phyloP scores from a whole-genome alignment of 2,888 invertebrate genomes.

The Adelphocoris suturalis region DNA sequence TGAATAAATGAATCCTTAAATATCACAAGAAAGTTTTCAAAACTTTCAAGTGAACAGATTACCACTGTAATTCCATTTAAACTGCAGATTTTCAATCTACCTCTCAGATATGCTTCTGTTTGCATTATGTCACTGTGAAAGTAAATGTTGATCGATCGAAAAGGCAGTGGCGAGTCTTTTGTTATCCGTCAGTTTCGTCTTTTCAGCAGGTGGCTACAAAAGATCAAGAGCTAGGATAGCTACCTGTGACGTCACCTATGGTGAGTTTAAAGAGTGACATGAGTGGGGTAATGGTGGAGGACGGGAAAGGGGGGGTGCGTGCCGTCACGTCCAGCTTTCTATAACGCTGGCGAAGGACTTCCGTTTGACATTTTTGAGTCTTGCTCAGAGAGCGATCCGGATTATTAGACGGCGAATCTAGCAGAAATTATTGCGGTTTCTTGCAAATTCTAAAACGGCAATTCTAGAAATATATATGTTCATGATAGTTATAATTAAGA shows the following conservation, averaged over 20 bases:
- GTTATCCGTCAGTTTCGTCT: background rate
- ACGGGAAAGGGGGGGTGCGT: background rate
- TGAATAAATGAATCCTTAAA: too few relatives aligned
- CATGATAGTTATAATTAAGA: too few relatives aligned
- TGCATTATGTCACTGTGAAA: background rate
- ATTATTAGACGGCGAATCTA: too few relatives aligned
- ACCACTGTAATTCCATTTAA: too few relatives aligned
- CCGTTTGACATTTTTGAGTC: constrained; percentile 25
- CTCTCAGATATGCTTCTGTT: background rate
- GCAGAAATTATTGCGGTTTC: too few relatives aligned
- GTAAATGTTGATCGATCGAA: constrained; percentile 8
- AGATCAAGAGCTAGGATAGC: background rate
- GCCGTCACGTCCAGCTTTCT: constrained; percentile 19
- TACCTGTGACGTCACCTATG: background rate
- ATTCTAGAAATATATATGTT: too few relatives aligned
- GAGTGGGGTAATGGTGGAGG: background rate
- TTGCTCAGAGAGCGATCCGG: background rate
- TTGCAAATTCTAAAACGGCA: too few relatives aligned
- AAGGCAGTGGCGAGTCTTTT: background rate
- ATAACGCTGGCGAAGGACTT: background rate
- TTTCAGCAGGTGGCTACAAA: constrained; percentile 1
- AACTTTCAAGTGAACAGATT: too few relatives aligned
- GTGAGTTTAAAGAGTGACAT: background rate
- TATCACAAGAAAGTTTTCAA: too few relatives aligned
- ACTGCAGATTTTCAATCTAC: too few relatives aligned